These are phyloP conservation scores for Halcyon malimbica DNA, from an alignment of 2,113 vertebrate genomes.

Conservation along the genomic window DNA sequence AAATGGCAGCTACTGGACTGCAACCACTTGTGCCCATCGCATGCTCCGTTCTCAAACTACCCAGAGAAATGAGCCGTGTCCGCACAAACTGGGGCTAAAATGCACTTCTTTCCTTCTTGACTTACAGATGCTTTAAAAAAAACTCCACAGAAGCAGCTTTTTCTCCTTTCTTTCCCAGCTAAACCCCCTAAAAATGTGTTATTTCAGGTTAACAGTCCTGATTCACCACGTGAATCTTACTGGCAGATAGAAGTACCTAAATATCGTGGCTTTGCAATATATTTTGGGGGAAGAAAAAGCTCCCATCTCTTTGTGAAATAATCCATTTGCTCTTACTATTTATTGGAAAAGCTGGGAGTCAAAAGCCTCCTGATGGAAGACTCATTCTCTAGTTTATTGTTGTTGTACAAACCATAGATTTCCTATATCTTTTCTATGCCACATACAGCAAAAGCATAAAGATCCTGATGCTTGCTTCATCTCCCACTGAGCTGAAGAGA, in stretches of 20 bases:
- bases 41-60: not conserved
- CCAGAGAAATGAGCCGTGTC: not conserved
- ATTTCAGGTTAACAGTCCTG: not conserved
- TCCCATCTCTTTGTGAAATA: not conserved
- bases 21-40: not conserved
- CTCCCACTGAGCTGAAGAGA: not conserved
- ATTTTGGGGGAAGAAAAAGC: not conserved
- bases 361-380: not conserved
- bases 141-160: not conserved
- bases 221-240: not conserved
- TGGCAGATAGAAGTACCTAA: not conserved
- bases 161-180: not conserved
- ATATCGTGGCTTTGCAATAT: not conserved
- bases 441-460: not conserved
- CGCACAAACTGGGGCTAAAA: not conserved
- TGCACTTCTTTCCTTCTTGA: not conserved
- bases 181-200: not conserved
- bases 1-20: constrained; percentile 18
- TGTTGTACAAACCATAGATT: constrained; percentile 14
- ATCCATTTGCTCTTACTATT: constrained; percentile 4
- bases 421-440: not conserved
- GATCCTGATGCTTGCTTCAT: not conserved
- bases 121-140: not conserved
- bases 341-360: not conserved
- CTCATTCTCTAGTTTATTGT: not conserved